phyloP scores from a whole-genome alignment of 2,797 vertebrate genomes.

The Acrossocheilus fasciatus region DNA sequence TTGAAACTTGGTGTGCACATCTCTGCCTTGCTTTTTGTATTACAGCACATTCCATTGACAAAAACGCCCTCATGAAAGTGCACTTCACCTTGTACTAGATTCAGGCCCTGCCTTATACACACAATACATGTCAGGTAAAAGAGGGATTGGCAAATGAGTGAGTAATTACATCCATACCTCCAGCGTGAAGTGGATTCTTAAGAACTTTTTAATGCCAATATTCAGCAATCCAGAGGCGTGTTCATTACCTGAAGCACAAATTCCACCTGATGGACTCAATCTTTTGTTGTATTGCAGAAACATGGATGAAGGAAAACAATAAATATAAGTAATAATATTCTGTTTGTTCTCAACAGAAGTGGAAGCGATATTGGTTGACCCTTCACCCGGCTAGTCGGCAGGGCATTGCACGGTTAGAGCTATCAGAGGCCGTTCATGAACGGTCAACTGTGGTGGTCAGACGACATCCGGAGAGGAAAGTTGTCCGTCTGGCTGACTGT shows the following conservation, averaged over 20 bases:
- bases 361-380: conserved; percentile 88
- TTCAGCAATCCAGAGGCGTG: neutral
- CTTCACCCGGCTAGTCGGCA: conserved; percentile 83
- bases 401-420: conserved; percentile 88
- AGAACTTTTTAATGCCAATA: neutral
- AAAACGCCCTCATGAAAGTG: neutral
- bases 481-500: conserved; percentile 86
- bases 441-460: conserved; percentile 55
- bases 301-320: neutral
- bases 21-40: conserved; percentile 40
- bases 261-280: neutral
- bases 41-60: conserved; percentile 26
- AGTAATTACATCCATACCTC: neutral
- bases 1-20: conserved; percentile 46
- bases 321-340: neutral
- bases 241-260: neutral
- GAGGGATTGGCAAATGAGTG: conserved; percentile 9
- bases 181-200: neutral
- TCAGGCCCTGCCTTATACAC: conserved; percentile 27
- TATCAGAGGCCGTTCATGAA: conserved; percentile 77
- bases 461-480: conserved; percentile 79
- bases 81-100: neutral
- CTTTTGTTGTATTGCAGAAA: neutral
- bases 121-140: conserved; percentile 14
- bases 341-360: conserved; percentile 77